Evolutionary conservation across 2,888 invertebrate species (phyloP).

Genomic region (Ornithoptera alexandrae): DNA sequence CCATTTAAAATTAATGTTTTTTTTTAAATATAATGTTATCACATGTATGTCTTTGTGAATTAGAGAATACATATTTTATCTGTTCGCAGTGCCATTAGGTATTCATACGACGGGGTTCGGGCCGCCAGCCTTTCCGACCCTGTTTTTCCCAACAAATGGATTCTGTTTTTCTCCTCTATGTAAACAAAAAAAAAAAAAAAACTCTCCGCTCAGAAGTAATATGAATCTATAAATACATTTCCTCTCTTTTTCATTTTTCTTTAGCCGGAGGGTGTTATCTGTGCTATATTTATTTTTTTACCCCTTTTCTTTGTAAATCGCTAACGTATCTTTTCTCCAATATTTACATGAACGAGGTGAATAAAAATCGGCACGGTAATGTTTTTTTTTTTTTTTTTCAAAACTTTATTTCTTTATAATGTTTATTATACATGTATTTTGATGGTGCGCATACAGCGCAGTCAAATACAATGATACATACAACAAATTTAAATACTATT

Average conservation of each 20-base stretch:
- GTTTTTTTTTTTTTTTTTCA: conserved; percentile 56
- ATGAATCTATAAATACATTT: conserved; percentile 57
- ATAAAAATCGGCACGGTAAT: conserved; percentile 41
- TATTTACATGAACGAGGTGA: conserved; percentile 27
- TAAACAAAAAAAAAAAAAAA: conserved; percentile 56
- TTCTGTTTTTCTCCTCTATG: conserved; percentile 53
- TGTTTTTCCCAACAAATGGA: conserved; percentile 47
- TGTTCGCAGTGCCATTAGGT: conserved; percentile 64
- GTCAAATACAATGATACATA: conserved; percentile 69
- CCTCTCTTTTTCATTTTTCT: conserved; percentile 31
- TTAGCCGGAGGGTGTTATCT: conserved; percentile 25
- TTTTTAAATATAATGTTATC: conserved; percentile 6
- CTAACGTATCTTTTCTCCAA: conserved; percentile 3
- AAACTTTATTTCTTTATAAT: conserved; percentile 79
- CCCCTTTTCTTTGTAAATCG: conserved; percentile 24
- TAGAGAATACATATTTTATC: conserved; percentile 67
- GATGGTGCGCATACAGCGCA: conserved; percentile 59
- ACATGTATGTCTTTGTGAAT: conserved; percentile 62
- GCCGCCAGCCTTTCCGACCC: conserved; percentile 43
- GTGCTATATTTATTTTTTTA: conserved; percentile 18
- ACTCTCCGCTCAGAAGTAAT: conserved; percentile 51
- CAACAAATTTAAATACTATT: conserved; percentile 75
- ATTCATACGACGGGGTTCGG: conserved; percentile 62
- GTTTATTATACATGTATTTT: conserved; percentile 77
- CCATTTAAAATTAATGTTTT: neutral